A percentile compares a stretch with the other conserved stretches of the same genome.
These are phyloP conservation scores for Zaprionus tsacasi DNA, from an alignment of 1,140 invertebrate species.

Conservation along the genomic window DNA sequence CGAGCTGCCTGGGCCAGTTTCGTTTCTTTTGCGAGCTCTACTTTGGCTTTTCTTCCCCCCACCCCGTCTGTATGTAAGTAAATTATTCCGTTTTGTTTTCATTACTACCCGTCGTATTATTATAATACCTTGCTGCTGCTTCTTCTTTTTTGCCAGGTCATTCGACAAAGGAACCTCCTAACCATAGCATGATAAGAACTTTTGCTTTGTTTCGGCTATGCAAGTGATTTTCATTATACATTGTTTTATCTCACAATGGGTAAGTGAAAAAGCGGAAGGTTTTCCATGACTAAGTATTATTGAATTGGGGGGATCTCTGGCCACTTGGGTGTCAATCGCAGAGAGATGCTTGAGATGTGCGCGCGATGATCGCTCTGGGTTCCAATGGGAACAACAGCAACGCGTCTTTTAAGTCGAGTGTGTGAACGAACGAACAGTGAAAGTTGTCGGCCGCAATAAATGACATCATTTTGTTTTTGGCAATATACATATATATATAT, in stretches of 20 bases:
- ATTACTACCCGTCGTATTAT: conserved; percentile 43
- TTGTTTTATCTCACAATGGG: conserved; percentile 50
- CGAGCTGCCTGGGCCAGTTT: conserved; percentile 38
- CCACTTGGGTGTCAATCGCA: conserved; percentile 18
- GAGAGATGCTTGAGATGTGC: conserved; percentile 41
- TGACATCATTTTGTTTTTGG: conserved; percentile 73
- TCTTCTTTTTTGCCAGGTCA: conserved; percentile 30
- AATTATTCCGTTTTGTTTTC: conserved; percentile 63
- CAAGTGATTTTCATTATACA: conserved; percentile 30
- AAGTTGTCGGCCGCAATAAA: conserved; percentile 75
- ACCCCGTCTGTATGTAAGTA: conserved; percentile 33
- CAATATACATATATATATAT: conserved; percentile 34
- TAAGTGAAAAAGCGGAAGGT: conserved; percentile 37
- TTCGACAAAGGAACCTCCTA: neutral
- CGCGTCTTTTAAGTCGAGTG: conserved; percentile 25
- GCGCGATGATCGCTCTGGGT: conserved; percentile 27
- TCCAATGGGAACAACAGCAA: conserved; percentile 2
- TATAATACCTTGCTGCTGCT: conserved; percentile 28
- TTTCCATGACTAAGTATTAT: conserved; percentile 17
- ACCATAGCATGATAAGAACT: conserved; percentile 40
- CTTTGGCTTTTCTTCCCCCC: conserved; percentile 9
- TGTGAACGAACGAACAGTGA: conserved; percentile 68
- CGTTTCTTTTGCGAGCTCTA: conserved; percentile 18
- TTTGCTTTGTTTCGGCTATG: conserved; percentile 33
- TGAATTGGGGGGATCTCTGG: conserved; percentile 2